Conservation (phyloP, 2,888 invertebrate genomes). For the Muschampia plurimacula region DNA sequence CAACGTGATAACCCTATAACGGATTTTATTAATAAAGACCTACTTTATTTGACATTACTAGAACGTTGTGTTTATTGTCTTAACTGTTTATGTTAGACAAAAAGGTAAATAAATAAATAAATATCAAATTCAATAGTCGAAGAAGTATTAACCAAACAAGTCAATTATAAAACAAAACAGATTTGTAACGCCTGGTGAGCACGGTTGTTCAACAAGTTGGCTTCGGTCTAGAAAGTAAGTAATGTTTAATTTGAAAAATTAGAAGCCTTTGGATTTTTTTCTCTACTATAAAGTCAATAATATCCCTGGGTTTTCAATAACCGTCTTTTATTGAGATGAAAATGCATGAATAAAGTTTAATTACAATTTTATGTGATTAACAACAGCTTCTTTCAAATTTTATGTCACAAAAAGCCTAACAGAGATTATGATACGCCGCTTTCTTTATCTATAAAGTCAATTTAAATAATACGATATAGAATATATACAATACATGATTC, state of each 20-base stretch:
- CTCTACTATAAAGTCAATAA: too few species aligned
- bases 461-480: too few species aligned
- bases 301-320: too few species aligned
- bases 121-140: background rate
- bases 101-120: conserved; percentile 17
- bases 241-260: background rate
- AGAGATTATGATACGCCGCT: too few species aligned
- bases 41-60: background rate
- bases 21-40: background rate
- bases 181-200: conserved; percentile 18
- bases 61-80: conserved; percentile 14
- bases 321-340: too few species aligned
- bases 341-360: too few species aligned
- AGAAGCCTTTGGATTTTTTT: background rate
- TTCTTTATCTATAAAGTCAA: too few species aligned
- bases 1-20: background rate
- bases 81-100: conserved; percentile 9
- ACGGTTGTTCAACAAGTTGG: conserved; percentile 13
- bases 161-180: conserved; percentile 23
- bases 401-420: too few species aligned
- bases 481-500: too few species aligned
- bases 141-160: conserved; percentile 19
- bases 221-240: conserved; percentile 2
- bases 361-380: too few species aligned
- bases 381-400: too few species aligned